These are phyloP conservation scores for Linhomoeus sp. DNA, from an alignment of 2,888 invertebrate genomes.

Conservation along the genomic window DNA sequence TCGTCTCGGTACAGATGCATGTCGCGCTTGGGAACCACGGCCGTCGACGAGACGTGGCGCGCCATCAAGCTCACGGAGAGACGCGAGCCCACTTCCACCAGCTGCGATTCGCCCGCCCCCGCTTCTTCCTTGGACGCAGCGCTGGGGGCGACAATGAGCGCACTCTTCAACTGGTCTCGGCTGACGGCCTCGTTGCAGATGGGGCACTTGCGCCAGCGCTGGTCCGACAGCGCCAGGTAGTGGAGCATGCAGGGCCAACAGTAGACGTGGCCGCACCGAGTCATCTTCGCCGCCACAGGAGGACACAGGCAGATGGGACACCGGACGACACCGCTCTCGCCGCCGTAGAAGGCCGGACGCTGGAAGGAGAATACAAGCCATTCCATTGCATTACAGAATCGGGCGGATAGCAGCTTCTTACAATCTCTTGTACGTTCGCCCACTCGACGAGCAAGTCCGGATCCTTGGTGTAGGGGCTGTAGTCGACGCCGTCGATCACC, in stretches of 20 bases:
- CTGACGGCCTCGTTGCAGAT: slow-evolving; percentile 69
- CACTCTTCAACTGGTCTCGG: slow-evolving; percentile 52
- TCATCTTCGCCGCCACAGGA: slow-evolving; percentile 71
- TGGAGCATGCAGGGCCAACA: slow-evolving; percentile 89
- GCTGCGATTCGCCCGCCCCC: slow-evolving; percentile 43
- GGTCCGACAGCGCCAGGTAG: slow-evolving; percentile 65
- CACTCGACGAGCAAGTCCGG: slow-evolving; percentile 77
- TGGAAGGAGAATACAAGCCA: not conserved
- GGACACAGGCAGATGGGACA: slow-evolving; percentile 81
- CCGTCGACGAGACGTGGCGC: slow-evolving; percentile 46
- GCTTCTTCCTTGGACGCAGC: slow-evolving; percentile 42
- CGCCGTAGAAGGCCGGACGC: too few species aligned
- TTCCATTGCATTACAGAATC: not conserved
- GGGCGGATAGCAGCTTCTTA: slow-evolving; percentile 34
- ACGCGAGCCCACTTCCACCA: slow-evolving; percentile 52
- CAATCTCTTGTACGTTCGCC: slow-evolving; percentile 77
- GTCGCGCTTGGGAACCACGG: slow-evolving; percentile 29
- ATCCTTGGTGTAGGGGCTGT: slow-evolving; percentile 52
- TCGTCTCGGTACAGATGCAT: too few species aligned
- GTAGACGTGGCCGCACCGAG: slow-evolving; percentile 79
- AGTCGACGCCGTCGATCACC: slow-evolving; percentile 59
- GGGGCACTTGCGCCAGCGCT: slow-evolving; percentile 63
- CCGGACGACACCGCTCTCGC: slow-evolving; percentile 9
- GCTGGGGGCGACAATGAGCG: slow-evolving; percentile 10
- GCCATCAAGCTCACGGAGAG: slow-evolving; percentile 65